Evolutionary conservation across 2,113 vertebrate genomes (phyloP), one percentile per base, ranked within the genome.

Genomic region (Cervus canadensis): DNA sequence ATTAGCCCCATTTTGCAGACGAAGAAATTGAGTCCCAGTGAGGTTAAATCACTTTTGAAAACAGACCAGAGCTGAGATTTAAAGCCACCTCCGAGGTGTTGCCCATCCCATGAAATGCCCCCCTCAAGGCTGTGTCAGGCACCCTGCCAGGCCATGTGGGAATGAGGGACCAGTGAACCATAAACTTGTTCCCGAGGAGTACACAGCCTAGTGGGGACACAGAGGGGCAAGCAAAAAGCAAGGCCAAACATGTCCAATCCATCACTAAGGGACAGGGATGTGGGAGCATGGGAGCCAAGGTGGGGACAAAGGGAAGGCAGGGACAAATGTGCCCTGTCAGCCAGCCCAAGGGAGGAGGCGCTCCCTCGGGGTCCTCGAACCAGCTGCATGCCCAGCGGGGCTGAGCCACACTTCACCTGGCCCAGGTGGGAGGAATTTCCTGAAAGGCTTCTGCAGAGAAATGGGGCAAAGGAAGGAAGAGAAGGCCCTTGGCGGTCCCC

Each of bases 371-470:
- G 88, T 26, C 50, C 33, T 17, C 7, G 83, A 19, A 81, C 54
- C 1, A 50, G 93, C 92, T 67, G 5, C 36, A 26, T 14, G 43
- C 88, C 83, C 64, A 50, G 30, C 21, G 3, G 96, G 98, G 98
- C 93, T 89, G 71, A 76, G 94, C 84, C 76, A 79, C 28, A 1
- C 92, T 76, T 97, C 94, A 97, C 56, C 96, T 56, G 64, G 97
- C 95, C 85, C 83, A 13, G 4, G 92, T 87, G 96, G 95, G 93
- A 97, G 98, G 98, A 97, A 98, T 98, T 99, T 99, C 98, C 98
- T 98, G 97, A 94, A 95, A 97, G 98, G 89, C 81, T 81, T 84
- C 97, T 84, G 62, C 56, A 48, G 86, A 85, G 67, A 83, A 97
- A 59, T 28, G 95, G 97, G 90, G 98, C 6, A 2, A 57, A 96